phyloP scores from a whole-genome alignment of 1,140 invertebrate genomes.

The Glossosoma conforme region DNA sequence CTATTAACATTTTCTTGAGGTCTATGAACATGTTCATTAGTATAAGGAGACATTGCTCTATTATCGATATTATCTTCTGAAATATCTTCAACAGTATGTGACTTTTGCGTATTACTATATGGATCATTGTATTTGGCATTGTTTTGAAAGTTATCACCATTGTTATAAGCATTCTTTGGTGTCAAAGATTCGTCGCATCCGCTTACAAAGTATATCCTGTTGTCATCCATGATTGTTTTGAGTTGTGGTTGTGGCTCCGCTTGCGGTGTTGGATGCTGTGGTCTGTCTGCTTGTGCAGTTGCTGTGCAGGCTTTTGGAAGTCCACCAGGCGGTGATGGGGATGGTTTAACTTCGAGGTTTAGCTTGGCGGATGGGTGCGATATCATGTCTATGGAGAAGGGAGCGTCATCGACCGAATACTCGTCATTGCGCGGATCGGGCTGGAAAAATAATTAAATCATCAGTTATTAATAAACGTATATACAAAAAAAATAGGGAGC shows the following conservation, averaged over 20 bases:
- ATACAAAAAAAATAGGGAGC: no score
- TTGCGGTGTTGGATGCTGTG: conserved; percentile 2
- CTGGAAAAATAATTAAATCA: conserved; percentile 33
- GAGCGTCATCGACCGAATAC: conserved; percentile 46
- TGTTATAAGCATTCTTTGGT: conserved; percentile 1
- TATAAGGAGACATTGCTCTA: no score
- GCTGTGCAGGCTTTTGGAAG: conserved; percentile 14
- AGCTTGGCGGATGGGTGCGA: conserved; percentile 31
- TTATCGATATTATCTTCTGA: no score
- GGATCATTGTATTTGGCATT: no score
- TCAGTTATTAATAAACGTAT: no score
- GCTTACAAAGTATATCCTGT: conserved; percentile 17
- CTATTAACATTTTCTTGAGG: no score
- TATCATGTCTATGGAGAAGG: conserved; percentile 38
- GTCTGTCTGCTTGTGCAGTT: conserved; percentile 1
- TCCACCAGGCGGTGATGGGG: conserved; percentile 38
- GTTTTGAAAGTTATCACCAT: no score
- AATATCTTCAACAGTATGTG: no score
- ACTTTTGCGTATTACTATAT: no score
- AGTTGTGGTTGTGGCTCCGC: no score
- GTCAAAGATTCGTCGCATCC: conserved; percentile 4
- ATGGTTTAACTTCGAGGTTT: conserved; percentile 44
- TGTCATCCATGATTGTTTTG: conserved; percentile 22
- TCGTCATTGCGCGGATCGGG: conserved; percentile 43
- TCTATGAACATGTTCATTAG: no score